phyloP scores from a whole-genome alignment of 92 coral and sea anemone species.

The Palythoa grandiflora region DNA sequence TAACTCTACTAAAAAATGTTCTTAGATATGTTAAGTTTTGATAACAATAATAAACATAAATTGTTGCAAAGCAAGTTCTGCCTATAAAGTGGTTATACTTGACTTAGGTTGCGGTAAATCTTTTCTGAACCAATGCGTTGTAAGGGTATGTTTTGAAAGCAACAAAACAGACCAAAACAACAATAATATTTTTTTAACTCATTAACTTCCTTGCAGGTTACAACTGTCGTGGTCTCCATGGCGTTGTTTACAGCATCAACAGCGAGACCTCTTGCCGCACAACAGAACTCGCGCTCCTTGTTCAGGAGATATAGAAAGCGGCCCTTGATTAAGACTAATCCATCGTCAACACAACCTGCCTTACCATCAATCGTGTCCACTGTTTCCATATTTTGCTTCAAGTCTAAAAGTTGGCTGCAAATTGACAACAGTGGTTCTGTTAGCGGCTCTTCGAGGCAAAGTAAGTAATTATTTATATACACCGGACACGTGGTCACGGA shows the following conservation, averaged over 20 bases:
- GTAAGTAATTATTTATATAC: background rate
- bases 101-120: no score
- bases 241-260: slow-evolving; percentile 23
- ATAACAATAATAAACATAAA: no score
- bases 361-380: slow-evolving; percentile 12
- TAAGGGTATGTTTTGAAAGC: background rate
- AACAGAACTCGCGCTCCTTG: background rate
- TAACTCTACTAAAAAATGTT: no score
- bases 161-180: background rate
- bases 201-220: background rate
- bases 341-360: background rate
- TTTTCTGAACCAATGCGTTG: background rate
- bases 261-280: background rate
- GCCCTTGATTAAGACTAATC: background rate
- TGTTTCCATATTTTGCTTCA: slow-evolving; percentile 15
- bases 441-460: slow-evolving; percentile 7
- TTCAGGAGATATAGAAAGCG: background rate
- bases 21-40: no score
- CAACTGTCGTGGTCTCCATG: slow-evolving; percentile 10
- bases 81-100: no score
- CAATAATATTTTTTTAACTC: background rate
- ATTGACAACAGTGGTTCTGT: slow-evolving; percentile 14
- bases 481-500: background rate
- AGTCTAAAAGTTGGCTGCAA: slow-evolving; percentile 23
- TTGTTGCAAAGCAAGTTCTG: no score